Base-by-base conservation (phyloP, 2,797 vertebrate species). In the Propithecus perrieri region DNA sequence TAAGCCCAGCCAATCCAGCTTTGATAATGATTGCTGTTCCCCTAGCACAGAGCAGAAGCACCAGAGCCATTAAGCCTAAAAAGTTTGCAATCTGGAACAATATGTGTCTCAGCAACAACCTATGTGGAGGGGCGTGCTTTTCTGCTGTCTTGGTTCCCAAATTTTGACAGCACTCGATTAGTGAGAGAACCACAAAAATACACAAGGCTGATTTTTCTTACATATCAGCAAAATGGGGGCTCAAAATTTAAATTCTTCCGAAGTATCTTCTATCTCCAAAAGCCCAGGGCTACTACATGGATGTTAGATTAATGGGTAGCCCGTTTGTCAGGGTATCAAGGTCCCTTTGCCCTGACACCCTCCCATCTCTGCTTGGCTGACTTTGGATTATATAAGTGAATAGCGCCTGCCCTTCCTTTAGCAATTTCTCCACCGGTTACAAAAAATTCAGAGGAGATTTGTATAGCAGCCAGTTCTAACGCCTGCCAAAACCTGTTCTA, bases 181-280 rank as follows among this genome's bases (percentile, higher is more conserved):
- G 14, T 26, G 24, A 92, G 20, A 20, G 30, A 88, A 67, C 35
- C 76, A 92, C 9, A 33, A 74, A 65, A 87, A 90, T 57, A 90
- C 92, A 78, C 38, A 24, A 91, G 10, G 1, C 43, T 92, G 28
- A 28, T 76, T 84, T 94, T 69, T 96, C 61, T 94, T 87, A 59
- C 46, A 17, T 55, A 78, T 65, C 53, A 83, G 74, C 72, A 96
- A 90, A 50, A 63, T 43, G 55, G 13, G 48, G 41, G 24, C 30
- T 91, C 74, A 97, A 88, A 96, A 50, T 81, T 96, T 85, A 91
- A 95, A 87, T 79, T 78, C 9, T 53, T 84, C 65, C 35, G 94
- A 92, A 43, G 5, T 1, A 59, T 2, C 13, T 63, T 93, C 84
- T 92, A 65, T 76, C 11, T n/a, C 35, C 55, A 93, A 90, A 38